Percentiles rank a stretch among this genome's conserved stretches.
phyloP scores from a whole-genome alignment of 2,113 vertebrate genomes.

The Synodontis membranacea region DNA sequence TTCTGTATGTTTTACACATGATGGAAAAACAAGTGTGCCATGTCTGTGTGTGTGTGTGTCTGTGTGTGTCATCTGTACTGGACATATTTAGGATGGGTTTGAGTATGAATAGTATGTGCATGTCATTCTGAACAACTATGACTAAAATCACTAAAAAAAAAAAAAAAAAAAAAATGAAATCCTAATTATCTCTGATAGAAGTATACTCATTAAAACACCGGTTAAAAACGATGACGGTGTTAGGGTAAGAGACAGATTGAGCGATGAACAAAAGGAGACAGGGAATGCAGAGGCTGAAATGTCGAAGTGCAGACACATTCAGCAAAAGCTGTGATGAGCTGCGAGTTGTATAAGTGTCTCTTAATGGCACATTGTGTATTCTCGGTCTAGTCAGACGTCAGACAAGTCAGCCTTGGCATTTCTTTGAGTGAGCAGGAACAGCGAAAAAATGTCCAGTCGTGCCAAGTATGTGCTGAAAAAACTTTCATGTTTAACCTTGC shows the following conservation, averaged over 20 bases:
- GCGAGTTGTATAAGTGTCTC: not conserved
- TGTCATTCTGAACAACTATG: not conserved
- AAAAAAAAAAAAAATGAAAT: no score
- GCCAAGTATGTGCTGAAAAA: not conserved
- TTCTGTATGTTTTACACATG: not conserved
- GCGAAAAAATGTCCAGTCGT: not conserved
- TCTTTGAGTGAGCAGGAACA: not conserved
- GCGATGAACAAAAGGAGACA: conserved; percentile 25
- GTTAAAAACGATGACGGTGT: not conserved
- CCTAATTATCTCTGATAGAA: not conserved
- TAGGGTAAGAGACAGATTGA: not conserved
- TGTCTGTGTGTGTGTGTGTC: not conserved
- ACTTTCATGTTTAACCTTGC: not conserved
- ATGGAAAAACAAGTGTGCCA: not conserved
- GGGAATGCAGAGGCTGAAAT: not conserved
- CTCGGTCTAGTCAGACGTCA: conserved; percentile 1
- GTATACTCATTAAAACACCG: not conserved
- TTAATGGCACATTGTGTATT: not conserved
- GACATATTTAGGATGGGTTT: not conserved
- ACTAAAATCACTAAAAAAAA: not conserved
- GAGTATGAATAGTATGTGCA: not conserved
- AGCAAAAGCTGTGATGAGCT: conserved; percentile 10
- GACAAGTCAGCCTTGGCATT: not conserved
- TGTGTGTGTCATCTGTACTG: not conserved
- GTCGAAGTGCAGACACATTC: not conserved